Conservation (phyloP, 2,797 vertebrate genomes). For the Sarcoramphus papa region DNA sequence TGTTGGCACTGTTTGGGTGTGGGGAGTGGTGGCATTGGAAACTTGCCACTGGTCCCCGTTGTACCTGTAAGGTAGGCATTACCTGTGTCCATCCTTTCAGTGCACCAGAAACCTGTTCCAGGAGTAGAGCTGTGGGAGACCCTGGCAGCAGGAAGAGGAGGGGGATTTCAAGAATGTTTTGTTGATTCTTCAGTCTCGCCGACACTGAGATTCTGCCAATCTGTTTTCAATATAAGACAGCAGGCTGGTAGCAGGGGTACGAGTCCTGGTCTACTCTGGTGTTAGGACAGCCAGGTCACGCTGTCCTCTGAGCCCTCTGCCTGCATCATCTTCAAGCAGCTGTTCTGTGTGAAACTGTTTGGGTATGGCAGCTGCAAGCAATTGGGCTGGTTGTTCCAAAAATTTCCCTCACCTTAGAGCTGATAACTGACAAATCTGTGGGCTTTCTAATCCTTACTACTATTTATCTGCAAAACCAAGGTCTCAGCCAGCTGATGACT, state of each 20-base stretch:
- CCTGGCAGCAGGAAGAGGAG: neutral
- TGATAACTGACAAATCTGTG: neutral
- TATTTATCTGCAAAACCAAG: neutral
- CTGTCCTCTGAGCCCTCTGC: too few species aligned
- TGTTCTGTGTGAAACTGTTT: neutral
- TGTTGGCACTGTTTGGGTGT: neutral
- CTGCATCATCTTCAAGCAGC: neutral
- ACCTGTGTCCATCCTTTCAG: neutral
- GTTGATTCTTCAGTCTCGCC: fast-evolving
- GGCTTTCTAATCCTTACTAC: neutral
- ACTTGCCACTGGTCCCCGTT: fast-evolving
- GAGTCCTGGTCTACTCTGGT: neutral
- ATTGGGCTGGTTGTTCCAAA: neutral
- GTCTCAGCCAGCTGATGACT: neutral
- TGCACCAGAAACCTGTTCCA: neutral
- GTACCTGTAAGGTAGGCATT: neutral
- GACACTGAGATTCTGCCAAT: fast-evolving
- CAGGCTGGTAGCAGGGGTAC: neutral
- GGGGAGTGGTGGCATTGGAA: neutral
- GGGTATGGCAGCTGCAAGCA: neutral
- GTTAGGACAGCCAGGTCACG: fast-evolving
- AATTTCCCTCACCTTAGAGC: neutral
- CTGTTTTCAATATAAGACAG: neutral
- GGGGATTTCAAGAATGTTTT: neutral
- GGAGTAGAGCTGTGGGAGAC: neutral